phyloP scores from a whole-genome alignment of 2,888 invertebrate species.

The Drosophila conformis region DNA sequence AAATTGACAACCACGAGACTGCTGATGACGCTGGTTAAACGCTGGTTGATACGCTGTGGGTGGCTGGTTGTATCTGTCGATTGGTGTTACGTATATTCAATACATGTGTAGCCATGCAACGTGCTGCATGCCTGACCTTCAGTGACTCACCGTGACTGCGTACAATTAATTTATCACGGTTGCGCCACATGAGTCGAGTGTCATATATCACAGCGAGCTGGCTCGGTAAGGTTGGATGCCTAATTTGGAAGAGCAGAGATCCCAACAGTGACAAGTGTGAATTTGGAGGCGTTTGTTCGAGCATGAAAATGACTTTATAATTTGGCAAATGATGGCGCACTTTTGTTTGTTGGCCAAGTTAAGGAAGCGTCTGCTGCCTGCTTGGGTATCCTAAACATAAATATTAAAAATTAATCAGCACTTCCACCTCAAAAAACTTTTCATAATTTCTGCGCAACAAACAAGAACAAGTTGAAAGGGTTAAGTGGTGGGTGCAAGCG shows the following conservation, averaged over 20 bases:
- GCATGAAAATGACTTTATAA: conserved; percentile 71
- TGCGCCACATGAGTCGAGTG: conserved; percentile 27
- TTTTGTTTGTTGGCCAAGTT: conserved; percentile 24
- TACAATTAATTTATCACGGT: conserved; percentile 56
- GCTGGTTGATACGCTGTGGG: neutral
- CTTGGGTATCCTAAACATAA: conserved; percentile 61
- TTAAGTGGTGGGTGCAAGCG: conserved; percentile 39
- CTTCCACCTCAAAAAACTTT: conserved; percentile 73
- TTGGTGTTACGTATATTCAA: conserved; percentile 17
- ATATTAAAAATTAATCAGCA: conserved; percentile 82
- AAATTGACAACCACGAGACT: conserved; percentile 56
- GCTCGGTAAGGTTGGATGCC: neutral
- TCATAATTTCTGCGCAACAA: conserved; percentile 63
- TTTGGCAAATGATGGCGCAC: conserved; percentile 68
- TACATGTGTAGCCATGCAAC: neutral
- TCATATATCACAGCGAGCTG: neutral
- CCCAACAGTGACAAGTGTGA: neutral
- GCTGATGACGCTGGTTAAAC: conserved; percentile 60
- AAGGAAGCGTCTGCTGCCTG: conserved; percentile 6
- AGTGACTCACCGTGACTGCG: conserved; percentile 24
- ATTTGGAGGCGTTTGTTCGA: conserved; percentile 7
- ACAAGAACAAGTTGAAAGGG: conserved; percentile 46
- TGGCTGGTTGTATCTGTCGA: conserved; percentile 4
- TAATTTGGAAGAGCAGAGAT: conserved; percentile 10
- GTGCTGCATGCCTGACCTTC: neutral